Conservation (phyloP, 2,888 invertebrate genomes). For the Acanthacorydalis orientalis region DNA sequence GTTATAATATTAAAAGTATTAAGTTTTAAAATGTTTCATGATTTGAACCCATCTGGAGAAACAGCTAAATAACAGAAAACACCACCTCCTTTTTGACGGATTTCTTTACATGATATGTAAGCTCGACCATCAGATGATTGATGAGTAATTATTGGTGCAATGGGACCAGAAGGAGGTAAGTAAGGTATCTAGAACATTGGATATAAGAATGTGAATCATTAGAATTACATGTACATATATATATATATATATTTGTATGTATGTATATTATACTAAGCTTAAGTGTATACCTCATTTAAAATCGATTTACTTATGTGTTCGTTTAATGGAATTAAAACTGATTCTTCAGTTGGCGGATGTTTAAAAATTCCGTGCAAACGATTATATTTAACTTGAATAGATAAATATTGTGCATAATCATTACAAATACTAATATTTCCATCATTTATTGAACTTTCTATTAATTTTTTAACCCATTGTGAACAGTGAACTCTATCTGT, state of each 20-base stretch:
- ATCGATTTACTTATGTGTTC: conserved; percentile 29
- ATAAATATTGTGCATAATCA: conserved; percentile 32
- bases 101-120: conserved; percentile 31
- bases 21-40: background rate
- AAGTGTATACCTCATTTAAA: conserved; percentile 16
- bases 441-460: conserved; percentile 21
- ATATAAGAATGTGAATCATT: too few relatives aligned
- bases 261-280: background rate
- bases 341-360: conserved; percentile 24
- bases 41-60: conserved; percentile 24
- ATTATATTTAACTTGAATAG: conserved; percentile 30
- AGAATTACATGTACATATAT: background rate
- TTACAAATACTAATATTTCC: conserved; percentile 29
- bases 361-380: conserved; percentile 31
- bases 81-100: conserved; percentile 28
- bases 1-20: background rate
- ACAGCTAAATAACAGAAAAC: conserved; percentile 39
- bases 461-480: conserved; percentile 33
- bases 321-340: conserved; percentile 23
- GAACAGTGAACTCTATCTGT: conserved; percentile 33
- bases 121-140: conserved; percentile 34
- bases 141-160: conserved; percentile 31
- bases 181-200: conserved; percentile 21
- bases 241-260: background rate
- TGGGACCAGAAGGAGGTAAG: conserved; percentile 32